phyloP scores from a whole-genome alignment of 2,888 invertebrate species.

The Eupithecia insigniata region DNA sequence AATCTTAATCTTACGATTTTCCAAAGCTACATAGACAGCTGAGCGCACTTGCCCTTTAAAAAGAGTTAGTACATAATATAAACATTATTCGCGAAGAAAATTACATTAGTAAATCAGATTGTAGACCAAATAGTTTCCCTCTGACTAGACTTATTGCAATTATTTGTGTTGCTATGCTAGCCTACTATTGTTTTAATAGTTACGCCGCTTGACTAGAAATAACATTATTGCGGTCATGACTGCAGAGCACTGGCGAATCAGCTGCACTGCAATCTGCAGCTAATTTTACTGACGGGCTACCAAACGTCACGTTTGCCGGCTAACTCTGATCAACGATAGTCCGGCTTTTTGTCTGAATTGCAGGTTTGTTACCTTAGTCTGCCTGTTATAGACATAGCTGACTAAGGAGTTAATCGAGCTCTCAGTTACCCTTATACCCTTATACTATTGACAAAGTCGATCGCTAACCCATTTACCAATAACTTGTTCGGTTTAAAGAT shows the following conservation, averaged over 20 bases:
- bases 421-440: neutral
- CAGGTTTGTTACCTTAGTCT: neutral
- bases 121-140: constrained; percentile 26
- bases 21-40: neutral
- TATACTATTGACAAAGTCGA: neutral
- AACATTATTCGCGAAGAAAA: neutral
- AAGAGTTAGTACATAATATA: neutral
- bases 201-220: constrained; percentile 53
- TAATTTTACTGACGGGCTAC: constrained; percentile 68
- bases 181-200: constrained; percentile 29
- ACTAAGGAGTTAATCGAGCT: neutral
- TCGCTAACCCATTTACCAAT: neutral
- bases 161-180: constrained; percentile 14
- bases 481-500: too few relatives aligned
- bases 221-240: constrained; percentile 67
- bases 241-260: constrained; percentile 64
- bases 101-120: neutral
- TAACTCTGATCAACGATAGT: constrained; percentile 8
- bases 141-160: constrained; percentile 14
- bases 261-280: constrained; percentile 65
- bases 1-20: neutral
- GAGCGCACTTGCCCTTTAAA: neutral
- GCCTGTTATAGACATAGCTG: neutral
- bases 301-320: constrained; percentile 13
- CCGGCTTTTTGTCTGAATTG: neutral